These are phyloP conservation scores for Galago senegalensis DNA, from an alignment of 2,797 vertebrate species.

Conservation along the genomic window DNA sequence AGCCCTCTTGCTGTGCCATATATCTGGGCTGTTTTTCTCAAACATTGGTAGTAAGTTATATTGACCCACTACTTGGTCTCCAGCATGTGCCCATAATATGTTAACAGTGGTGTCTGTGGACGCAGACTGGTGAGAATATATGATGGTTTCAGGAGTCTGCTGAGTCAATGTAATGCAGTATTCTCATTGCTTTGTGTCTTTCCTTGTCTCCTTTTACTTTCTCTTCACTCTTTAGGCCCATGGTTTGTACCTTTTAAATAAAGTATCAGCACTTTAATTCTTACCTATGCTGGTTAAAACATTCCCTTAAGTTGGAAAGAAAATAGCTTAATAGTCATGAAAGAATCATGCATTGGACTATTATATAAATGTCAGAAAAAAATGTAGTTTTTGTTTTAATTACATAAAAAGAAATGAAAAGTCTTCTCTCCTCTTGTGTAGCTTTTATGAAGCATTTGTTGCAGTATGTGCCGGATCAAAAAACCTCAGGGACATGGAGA, in stretches of 20 bases:
- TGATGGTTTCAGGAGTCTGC: background rate
- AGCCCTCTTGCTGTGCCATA: background rate
- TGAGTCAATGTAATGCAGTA: background rate
- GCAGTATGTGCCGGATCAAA: background rate
- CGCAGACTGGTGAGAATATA: background rate
- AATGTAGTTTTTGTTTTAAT: constrained; percentile 16
- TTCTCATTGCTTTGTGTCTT: background rate
- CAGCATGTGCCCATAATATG: too few species aligned
- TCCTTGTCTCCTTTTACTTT: background rate
- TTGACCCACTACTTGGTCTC: background rate
- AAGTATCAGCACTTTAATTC: background rate
- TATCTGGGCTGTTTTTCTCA: background rate
- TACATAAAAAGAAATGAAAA: background rate
- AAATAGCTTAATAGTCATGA: background rate
- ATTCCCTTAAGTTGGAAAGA: background rate
- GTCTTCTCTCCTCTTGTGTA: background rate
- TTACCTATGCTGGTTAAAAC: background rate
- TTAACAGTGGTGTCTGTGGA: background rate
- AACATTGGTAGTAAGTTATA: background rate
- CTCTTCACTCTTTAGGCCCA: background rate
- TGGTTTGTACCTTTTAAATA: background rate
- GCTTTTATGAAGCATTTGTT: background rate
- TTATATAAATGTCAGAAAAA: constrained; percentile 25
- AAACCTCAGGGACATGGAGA: background rate
- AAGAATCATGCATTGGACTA: background rate